A percentile compares a stretch with the other conserved stretches of the same genome.
These are phyloP conservation scores for Sebastes glaucus DNA, from an alignment of 2,797 vertebrate genomes.

Conservation along the genomic window DNA sequence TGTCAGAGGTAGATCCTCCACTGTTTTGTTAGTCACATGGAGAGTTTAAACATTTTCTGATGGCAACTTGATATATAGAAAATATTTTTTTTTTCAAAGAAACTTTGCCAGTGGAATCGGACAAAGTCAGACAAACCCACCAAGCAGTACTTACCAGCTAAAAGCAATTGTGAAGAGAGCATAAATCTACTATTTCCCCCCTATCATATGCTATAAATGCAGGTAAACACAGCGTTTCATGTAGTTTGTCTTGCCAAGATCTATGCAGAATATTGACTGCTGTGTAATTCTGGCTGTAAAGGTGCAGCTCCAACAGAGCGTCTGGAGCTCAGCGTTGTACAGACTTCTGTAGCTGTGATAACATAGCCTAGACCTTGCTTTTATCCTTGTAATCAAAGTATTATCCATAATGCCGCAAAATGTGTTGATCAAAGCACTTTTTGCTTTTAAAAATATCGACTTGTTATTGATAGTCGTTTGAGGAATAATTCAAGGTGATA, in stretches of 20 bases:
- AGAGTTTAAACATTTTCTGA: background rate
- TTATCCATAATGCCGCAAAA: conserved; percentile 6
- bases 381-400: conserved; percentile 38
- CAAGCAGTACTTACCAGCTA: background rate
- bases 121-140: background rate
- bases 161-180: background rate
- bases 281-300: background rate
- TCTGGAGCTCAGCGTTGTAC: background rate
- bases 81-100: background rate
- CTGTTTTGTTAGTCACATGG: background rate
- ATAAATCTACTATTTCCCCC: background rate
- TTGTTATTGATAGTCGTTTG: background rate
- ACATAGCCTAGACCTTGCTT: conserved; percentile 20
- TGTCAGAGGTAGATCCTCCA: background rate
- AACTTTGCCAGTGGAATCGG: background rate
- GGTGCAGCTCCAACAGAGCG: background rate
- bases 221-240: background rate
- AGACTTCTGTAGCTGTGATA: background rate
- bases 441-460: conserved; percentile 19
- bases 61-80: background rate
- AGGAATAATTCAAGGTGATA: conserved; percentile 23
- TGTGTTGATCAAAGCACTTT: conserved; percentile 37
- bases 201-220: background rate
- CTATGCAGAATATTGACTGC: conserved; percentile 18
- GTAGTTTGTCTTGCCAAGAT: background rate